Conservation (phyloP, 1,140 invertebrate genomes). For the Mactra quadrangularis region DNA sequence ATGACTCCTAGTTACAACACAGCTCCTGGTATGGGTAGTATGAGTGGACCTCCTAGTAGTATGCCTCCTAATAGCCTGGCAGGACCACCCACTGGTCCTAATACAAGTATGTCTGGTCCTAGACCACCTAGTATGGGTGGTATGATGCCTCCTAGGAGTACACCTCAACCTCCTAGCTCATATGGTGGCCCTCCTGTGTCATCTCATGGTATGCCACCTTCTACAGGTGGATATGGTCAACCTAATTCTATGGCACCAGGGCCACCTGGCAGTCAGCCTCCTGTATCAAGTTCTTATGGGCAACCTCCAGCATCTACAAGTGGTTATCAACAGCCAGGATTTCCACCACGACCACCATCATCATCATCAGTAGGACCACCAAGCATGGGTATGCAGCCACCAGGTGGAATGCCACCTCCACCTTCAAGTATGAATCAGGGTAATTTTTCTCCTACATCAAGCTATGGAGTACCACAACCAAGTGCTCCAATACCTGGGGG, state of each 20-base stretch:
- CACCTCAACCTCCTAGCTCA: conserved; percentile 8
- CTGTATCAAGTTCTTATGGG: conserved; percentile 30
- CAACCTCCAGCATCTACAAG: conserved; percentile 60
- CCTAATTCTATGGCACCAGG: not conserved
- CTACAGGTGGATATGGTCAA: not conserved
- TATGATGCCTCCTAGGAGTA: conserved; percentile 3
- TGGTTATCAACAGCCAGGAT: conserved; percentile 17
- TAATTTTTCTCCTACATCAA: conserved; percentile 61
- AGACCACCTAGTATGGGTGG: not conserved
- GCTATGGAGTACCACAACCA: conserved; percentile 70
- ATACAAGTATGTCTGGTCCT: conserved; percentile 10
- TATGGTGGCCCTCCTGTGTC: conserved; percentile 34
- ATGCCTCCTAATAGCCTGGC: conserved; percentile 23
- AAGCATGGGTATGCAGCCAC: conserved; percentile 14
- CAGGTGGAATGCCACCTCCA: conserved; percentile 21
- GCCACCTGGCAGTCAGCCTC: conserved; percentile 8
- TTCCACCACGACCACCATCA: conserved; percentile 3
- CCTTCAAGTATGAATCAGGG: conserved; percentile 28
- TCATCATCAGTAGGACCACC: conserved; percentile 31
- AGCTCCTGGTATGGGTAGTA: not conserved
- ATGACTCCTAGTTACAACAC: conserved; percentile 23
- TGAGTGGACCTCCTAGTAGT: too few relatives aligned
- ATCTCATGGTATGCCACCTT: conserved; percentile 8
- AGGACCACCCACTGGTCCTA: conserved; percentile 45
- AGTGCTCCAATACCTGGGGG: conserved; percentile 30